Evolutionary conservation across 1,140 invertebrate species (phyloP).

Genomic region (Eulimnadia texana): DNA sequence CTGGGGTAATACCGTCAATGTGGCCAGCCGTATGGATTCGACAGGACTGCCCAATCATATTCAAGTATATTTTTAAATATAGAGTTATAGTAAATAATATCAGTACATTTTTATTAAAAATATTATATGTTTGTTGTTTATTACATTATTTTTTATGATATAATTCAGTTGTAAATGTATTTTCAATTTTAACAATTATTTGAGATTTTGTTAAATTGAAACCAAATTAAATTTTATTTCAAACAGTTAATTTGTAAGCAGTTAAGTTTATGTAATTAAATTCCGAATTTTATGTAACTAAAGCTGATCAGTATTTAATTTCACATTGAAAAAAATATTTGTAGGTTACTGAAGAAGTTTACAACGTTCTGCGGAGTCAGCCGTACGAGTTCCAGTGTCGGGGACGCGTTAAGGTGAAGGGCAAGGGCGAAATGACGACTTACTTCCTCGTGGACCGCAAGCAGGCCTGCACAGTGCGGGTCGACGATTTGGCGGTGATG

Average conservation of each 20-base stretch:
- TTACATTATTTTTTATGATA: not conserved
- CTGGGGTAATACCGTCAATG: conserved; percentile 91
- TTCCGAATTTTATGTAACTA: no score
- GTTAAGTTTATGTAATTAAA: no score
- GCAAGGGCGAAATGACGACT: conserved; percentile 86
- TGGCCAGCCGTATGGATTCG: conserved; percentile 78
- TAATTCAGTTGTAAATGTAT: conserved; percentile 6
- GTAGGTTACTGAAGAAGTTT: conserved; percentile 66
- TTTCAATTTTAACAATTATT: no score
- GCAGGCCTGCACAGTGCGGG: conserved; percentile 38
- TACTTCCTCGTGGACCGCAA: conserved; percentile 66
- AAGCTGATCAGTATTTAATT: no score
- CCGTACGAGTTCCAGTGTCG: conserved; percentile 64
- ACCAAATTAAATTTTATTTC: conserved; percentile 9
- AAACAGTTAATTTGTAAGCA: no score
- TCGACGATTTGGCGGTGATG: conserved; percentile 34
- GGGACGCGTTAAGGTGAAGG: conserved; percentile 79
- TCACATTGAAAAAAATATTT: not conserved
- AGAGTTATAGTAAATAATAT: not conserved
- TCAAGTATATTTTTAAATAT: conserved; percentile 42
- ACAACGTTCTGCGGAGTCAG: conserved; percentile 49
- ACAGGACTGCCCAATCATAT: conserved; percentile 70
- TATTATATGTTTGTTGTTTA: conserved; percentile 1
- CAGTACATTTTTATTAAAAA: not conserved
- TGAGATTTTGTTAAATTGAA: not conserved